These are phyloP conservation scores for Uropsilus gracilis DNA, from an alignment of 2,113 vertebrate species.

Conservation along the genomic window DNA sequence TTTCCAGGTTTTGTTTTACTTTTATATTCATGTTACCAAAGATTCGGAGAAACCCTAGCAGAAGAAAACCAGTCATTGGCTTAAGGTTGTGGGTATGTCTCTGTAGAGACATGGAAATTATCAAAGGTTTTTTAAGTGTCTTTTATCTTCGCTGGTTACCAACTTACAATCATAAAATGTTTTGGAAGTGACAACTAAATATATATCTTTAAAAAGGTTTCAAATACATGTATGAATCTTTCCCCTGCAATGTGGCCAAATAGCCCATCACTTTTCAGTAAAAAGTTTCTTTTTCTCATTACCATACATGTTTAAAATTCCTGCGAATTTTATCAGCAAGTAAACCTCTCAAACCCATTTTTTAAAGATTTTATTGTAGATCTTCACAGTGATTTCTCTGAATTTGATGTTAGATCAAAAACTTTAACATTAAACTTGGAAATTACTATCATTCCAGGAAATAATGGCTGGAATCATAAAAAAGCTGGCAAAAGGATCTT, in stretches of 20 bases:
- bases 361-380: constrained; percentile 54
- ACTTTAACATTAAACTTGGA: constrained; percentile 61
- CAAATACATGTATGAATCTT: constrained; percentile 11
- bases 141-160: neutral
- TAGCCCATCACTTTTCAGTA: neutral
- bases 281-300: constrained; percentile 5
- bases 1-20: neutral
- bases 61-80: neutral
- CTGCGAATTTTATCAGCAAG: constrained; percentile 27
- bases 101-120: neutral
- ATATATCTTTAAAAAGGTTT: constrained; percentile 49
- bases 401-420: constrained; percentile 58
- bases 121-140: neutral
- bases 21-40: neutral
- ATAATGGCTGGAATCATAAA: constrained; percentile 61
- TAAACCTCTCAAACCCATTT: neutral
- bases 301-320: constrained; percentile 37
- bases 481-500: constrained; percentile 48
- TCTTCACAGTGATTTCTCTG: constrained; percentile 52
- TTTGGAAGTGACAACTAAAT: constrained; percentile 32
- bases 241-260: neutral
- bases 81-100: neutral
- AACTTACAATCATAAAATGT: constrained; percentile 24
- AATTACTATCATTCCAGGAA: constrained; percentile 65
- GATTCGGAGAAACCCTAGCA: neutral